Percentiles rank a stretch among this genome's conserved stretches.
Evolutionary conservation across 2,113 vertebrate genomes (phyloP).

Genomic region (Tiliqua scincoides): DNA sequence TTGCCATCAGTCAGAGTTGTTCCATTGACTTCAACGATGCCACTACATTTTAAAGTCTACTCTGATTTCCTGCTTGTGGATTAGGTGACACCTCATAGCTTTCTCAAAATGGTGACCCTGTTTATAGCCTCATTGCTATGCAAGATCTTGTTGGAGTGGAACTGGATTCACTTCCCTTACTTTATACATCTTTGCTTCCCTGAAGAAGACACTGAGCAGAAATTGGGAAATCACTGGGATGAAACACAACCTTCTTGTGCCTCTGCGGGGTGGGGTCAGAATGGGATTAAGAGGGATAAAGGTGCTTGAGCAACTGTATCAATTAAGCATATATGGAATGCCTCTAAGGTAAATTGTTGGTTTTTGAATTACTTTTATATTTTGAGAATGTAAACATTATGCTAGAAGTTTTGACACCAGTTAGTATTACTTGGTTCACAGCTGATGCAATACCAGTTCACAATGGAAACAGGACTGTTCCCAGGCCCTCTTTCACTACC

Average conservation of each 20-base stretch:
- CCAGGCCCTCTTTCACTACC: neutral
- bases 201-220: slow-evolving; percentile 13
- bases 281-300: slow-evolving; percentile 18
- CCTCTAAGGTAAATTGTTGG: slow-evolving; percentile 1
- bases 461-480: slow-evolving; percentile 19
- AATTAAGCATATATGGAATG: neutral
- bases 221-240: slow-evolving; percentile 14
- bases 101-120: slow-evolving; percentile 28
- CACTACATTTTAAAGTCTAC: neutral
- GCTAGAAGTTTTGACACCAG: slow-evolving; percentile 19
- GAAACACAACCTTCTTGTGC: neutral
- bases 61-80: neutral
- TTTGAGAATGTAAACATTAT: slow-evolving; percentile 10
- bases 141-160: neutral
- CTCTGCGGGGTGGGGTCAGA: slow-evolving; percentile 13
- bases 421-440: slow-evolving; percentile 26
- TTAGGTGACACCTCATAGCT: slow-evolving; percentile 23
- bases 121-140: slow-evolving; percentile 32
- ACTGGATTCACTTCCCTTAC: neutral
- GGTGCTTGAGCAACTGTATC: slow-evolving; percentile 22
- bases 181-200: slow-evolving; percentile 18
- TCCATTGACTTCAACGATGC: neutral
- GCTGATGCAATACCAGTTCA: slow-evolving; percentile 13
- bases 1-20: neutral
- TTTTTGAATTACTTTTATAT: slow-evolving; percentile 49